phyloP scores from a whole-genome alignment of 2,888 invertebrate species.

The Tetragonisca angustula region DNA sequence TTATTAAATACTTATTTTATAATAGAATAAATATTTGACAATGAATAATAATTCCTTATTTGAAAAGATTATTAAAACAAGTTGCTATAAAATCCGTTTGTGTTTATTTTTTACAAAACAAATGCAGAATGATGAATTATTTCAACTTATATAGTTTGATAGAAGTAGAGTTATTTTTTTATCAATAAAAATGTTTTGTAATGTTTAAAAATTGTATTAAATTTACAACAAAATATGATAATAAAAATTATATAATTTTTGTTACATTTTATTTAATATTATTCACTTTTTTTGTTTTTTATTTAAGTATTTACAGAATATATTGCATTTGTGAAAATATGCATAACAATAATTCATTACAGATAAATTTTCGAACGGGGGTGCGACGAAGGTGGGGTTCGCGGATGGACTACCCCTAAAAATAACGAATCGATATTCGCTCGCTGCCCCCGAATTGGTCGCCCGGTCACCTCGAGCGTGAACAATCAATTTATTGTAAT shows the following conservation, averaged over 20 bases:
- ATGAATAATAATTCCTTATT: background rate
- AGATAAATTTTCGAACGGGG: slow-evolving; percentile 70
- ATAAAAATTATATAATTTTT: slow-evolving; percentile 8
- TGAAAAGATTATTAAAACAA: background rate
- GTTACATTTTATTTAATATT: background rate
- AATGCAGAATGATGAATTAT: background rate
- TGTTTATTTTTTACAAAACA: background rate
- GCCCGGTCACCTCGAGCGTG: slow-evolving; percentile 67
- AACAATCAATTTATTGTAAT: slow-evolving; percentile 68
- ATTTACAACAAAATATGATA: slow-evolving; percentile 2
- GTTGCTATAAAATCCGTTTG: too few relatives aligned
- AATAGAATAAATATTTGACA: background rate
- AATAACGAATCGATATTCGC: slow-evolving; percentile 80
- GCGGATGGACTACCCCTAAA: slow-evolving; percentile 77
- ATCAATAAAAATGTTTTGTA: slow-evolving; percentile 5
- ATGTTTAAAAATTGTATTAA: slow-evolving; percentile 1
- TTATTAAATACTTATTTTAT: background rate
- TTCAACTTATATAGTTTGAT: background rate
- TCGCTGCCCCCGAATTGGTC: slow-evolving; percentile 74
- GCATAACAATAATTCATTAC: slow-evolving; percentile 35
- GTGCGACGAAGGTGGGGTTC: slow-evolving; percentile 70
- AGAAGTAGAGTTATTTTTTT: background rate
- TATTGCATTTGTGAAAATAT: background rate
- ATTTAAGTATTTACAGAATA: background rate
- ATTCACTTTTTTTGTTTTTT: background rate